phyloP scores from a whole-genome alignment of 1,140 invertebrate genomes.

The Calephelis virginiensis region DNA sequence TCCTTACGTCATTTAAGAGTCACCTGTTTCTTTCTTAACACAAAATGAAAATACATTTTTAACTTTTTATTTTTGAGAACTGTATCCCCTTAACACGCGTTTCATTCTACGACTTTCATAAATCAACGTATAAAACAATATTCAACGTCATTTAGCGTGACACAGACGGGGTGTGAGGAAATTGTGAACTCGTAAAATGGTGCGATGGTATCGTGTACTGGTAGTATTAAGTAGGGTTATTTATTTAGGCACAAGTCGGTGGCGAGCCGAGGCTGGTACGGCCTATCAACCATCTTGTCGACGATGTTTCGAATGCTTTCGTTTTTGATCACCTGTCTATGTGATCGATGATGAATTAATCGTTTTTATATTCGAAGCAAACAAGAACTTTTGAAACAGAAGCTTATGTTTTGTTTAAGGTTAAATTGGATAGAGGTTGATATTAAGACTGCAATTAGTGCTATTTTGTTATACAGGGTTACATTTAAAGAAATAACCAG shows the following conservation, averaged over 20 bases:
- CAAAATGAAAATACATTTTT: neutral
- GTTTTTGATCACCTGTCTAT: slow-evolving; percentile 9
- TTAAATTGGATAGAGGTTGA: too few relatives aligned
- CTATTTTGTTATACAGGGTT: too few relatives aligned
- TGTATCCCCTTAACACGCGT: neutral
- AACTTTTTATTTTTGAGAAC: neutral
- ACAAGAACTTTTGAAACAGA: too few relatives aligned
- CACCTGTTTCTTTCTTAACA: too few relatives aligned
- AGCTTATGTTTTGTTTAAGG: too few relatives aligned
- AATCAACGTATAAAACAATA: slow-evolving; percentile 43
- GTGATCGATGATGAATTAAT: slow-evolving; percentile 10
- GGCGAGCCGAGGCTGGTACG: slow-evolving; percentile 19
- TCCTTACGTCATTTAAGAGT: too few relatives aligned
- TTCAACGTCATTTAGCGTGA: slow-evolving; percentile 40
- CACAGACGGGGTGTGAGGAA: slow-evolving; percentile 45
- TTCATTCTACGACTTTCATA: slow-evolving; percentile 31
- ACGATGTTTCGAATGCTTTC: neutral
- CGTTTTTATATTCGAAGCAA: neutral
- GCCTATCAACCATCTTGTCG: slow-evolving; percentile 4
- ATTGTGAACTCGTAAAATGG: slow-evolving; percentile 58
- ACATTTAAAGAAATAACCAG: too few relatives aligned
- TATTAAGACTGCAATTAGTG: too few relatives aligned
- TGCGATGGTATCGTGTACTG: slow-evolving; percentile 49
- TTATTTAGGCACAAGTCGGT: slow-evolving; percentile 58
- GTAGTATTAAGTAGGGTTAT: slow-evolving; percentile 67